Evolutionary conservation across 2,888 invertebrate species (phyloP).

Genomic region (Synergus laeviventris): DNA sequence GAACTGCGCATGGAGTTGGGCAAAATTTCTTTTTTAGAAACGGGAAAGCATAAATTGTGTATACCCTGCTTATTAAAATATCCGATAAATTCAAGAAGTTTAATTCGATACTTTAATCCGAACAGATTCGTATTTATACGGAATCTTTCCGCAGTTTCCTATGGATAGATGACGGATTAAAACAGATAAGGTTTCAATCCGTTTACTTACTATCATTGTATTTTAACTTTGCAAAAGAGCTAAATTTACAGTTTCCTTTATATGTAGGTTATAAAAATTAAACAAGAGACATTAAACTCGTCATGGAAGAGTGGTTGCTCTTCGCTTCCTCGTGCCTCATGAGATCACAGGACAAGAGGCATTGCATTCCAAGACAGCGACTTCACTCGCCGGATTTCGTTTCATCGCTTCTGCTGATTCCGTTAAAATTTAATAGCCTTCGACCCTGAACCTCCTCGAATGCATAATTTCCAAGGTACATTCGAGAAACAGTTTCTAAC

Average conservation of each 20-base stretch:
- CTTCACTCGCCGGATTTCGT: not conserved
- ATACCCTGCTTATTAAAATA: too few species aligned
- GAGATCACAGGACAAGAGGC: not conserved
- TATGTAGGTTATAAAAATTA: not conserved
- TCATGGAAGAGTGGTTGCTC: not conserved
- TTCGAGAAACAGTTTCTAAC: not conserved
- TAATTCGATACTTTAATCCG: too few species aligned
- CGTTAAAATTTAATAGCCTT: slow-evolving; percentile 9
- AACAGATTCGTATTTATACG: too few species aligned
- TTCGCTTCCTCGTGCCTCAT: not conserved
- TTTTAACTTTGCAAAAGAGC: not conserved
- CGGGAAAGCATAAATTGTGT: too few species aligned
- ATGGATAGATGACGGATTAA: too few species aligned
- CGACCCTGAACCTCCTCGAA: not conserved
- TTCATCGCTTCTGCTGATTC: slow-evolving; percentile 16
- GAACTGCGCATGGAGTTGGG: too few species aligned
- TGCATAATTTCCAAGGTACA: not conserved
- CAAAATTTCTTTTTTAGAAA: too few species aligned
- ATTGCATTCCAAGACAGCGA: slow-evolving; percentile 32
- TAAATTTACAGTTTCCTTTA: not conserved
- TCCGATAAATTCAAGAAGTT: too few species aligned
- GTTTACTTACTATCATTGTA: not conserved
- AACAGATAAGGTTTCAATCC: not conserved
- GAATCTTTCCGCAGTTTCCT: too few species aligned
- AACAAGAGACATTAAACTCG: not conserved